Percentiles rank a stretch among this genome's conserved stretches.
These are phyloP conservation scores for Karalla daura DNA, from an alignment of 2,797 vertebrate species.

Conservation along the genomic window DNA sequence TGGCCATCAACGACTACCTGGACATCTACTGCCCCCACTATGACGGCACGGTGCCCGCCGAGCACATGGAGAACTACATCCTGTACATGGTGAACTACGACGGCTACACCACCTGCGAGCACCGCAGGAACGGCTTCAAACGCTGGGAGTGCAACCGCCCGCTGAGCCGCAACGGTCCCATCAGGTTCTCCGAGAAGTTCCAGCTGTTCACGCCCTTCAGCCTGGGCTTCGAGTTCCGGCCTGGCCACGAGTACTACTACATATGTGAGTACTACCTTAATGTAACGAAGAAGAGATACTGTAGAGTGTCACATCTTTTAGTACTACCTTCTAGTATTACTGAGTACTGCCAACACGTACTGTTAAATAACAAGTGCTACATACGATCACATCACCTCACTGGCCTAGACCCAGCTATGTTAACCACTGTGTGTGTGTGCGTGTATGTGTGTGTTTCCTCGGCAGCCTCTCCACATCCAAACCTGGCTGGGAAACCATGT, in stretches of 20 bases:
- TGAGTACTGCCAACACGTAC: too few species aligned
- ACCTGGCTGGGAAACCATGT: slow-evolving; percentile 88
- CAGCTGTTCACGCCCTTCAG: slow-evolving; percentile 98
- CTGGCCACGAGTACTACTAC: slow-evolving; percentile 96
- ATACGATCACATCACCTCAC: too few species aligned
- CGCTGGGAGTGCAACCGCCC: slow-evolving; percentile 97
- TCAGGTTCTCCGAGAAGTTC: slow-evolving; percentile 98
- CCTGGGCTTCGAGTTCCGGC: slow-evolving; percentile 95
- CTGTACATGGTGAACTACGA: slow-evolving; percentile 97
- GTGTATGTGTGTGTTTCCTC: slow-evolving; percentile 22
- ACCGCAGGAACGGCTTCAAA: slow-evolving; percentile 92
- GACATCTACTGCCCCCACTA: slow-evolving; percentile 98
- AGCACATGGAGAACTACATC: slow-evolving; percentile 91
- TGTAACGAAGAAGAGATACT: not conserved
- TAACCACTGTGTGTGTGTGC: not conserved
- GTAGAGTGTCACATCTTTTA: not conserved
- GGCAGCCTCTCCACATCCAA: slow-evolving; percentile 89
- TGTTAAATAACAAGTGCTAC: too few species aligned
- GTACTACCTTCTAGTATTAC: too few species aligned
- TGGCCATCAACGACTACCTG: slow-evolving; percentile 96
- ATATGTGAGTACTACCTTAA: slow-evolving; percentile 90
- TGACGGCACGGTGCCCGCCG: slow-evolving; percentile 81
- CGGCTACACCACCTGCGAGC: slow-evolving; percentile 92
- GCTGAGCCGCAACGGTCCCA: slow-evolving; percentile 88
- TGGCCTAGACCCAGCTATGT: too few species aligned